phyloP scores from a whole-genome alignment of 2,113 vertebrate species.

The Miniopterus natalensis region DNA sequence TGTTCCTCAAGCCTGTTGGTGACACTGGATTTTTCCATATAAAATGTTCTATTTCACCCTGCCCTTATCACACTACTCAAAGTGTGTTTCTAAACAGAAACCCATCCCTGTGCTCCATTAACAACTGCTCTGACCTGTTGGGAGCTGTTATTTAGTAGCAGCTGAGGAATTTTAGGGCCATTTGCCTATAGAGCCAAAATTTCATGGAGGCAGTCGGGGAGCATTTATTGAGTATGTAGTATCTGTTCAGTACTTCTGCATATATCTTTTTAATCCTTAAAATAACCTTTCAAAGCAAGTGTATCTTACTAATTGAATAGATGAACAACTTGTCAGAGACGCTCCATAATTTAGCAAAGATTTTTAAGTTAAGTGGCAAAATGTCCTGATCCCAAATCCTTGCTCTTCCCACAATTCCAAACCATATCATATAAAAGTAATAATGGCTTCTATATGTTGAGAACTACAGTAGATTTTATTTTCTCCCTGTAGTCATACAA shows the following conservation, averaged over 20 bases:
- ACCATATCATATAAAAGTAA: background rate
- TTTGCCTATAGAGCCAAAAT: background rate
- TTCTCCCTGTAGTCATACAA: background rate
- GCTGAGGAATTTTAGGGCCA: background rate
- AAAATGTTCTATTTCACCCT: background rate
- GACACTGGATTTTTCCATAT: background rate
- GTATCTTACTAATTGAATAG: background rate
- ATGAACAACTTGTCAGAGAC: background rate
- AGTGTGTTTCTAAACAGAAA: conserved; percentile 7
- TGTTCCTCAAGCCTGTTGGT: background rate
- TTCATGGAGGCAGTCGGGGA: fast-evolving
- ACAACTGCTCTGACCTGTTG: background rate
- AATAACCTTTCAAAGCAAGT: background rate
- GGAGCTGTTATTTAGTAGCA: background rate
- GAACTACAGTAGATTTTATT: background rate
- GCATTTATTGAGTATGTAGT: background rate
- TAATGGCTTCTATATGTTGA: background rate
- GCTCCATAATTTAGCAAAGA: background rate
- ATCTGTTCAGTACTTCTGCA: background rate
- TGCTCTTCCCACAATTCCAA: background rate
- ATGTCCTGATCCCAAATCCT: background rate
- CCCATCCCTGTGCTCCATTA: background rate
- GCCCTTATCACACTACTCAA: background rate
- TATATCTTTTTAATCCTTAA: background rate
- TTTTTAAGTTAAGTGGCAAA: background rate